phyloP scores from a whole-genome alignment of 2,113 vertebrate species.

The Chiloscyllium plagiosum region DNA sequence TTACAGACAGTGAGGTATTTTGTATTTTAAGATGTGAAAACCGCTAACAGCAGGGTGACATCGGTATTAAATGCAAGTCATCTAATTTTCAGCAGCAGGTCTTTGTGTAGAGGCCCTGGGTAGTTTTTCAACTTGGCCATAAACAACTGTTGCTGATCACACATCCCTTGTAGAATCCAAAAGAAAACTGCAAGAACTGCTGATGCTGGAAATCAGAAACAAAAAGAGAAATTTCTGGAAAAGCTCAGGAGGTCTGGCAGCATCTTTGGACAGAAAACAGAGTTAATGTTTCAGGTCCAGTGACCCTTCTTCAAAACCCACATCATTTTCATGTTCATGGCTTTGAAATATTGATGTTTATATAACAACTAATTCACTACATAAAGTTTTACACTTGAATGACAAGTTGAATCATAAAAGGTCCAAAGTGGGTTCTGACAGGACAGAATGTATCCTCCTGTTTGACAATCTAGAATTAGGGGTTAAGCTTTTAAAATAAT shows the following conservation, averaged over 20 bases:
- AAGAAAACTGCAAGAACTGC: too few relatives aligned
- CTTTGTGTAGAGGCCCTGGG: not conserved
- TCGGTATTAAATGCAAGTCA: not conserved
- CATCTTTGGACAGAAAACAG: too few relatives aligned
- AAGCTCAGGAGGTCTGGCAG: too few relatives aligned
- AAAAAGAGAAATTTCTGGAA: too few relatives aligned
- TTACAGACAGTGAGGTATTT: not conserved
- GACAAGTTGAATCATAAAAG: not conserved
- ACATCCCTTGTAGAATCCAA: not conserved
- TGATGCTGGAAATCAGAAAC: too few relatives aligned
- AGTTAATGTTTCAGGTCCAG: too few relatives aligned
- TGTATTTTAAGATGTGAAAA: not conserved
- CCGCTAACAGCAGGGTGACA: not conserved
- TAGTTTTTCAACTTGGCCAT: not conserved
- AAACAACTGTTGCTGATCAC: not conserved
- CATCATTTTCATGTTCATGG: not conserved
- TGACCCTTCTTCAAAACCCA: not conserved
- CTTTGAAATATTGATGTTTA: not conserved
- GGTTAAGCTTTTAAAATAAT: too few relatives aligned
- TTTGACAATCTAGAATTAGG: too few relatives aligned
- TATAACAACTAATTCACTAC: not conserved
- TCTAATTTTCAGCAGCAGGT: not conserved
- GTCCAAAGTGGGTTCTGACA: too few relatives aligned
- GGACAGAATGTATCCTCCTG: too few relatives aligned
- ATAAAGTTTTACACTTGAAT: not conserved